Evolutionary conservation across 2,797 vertebrate genomes (phyloP).

Genomic region (Tinamus major): DNA sequence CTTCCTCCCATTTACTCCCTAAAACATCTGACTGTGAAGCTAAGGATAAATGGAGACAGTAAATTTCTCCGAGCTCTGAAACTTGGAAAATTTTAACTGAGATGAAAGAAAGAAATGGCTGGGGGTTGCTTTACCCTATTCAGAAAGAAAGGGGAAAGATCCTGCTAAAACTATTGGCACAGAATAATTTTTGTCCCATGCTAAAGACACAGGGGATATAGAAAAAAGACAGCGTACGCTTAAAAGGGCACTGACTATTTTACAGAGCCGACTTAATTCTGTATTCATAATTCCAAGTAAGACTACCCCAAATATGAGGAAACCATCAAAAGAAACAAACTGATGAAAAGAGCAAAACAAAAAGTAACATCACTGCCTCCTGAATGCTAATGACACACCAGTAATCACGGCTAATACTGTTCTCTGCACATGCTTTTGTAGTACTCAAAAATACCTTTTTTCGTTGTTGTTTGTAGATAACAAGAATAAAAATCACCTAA

Average conservation of each 20-base stretch:
- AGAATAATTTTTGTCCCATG: background rate
- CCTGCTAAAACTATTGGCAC: background rate
- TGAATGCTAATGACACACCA: background rate
- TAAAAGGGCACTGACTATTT: background rate
- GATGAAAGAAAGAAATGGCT: background rate
- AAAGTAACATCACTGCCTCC: background rate
- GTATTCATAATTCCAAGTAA: background rate
- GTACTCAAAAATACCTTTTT: background rate
- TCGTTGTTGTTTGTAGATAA: background rate
- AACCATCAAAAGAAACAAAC: background rate
- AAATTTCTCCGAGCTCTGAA: background rate
- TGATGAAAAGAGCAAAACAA: background rate
- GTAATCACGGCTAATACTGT: background rate
- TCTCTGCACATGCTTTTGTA: background rate
- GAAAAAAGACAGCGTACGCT: background rate
- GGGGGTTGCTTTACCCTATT: background rate
- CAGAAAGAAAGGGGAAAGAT: no score
- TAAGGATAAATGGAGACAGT: background rate
- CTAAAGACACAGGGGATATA: accelerated
- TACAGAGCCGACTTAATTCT: background rate
- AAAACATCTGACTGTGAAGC: background rate
- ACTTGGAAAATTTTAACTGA: background rate
- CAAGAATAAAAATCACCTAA: background rate
- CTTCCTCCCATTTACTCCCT: background rate
- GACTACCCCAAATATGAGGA: background rate